Percentiles rank a stretch among this genome's conserved stretches.
phyloP scores from a whole-genome alignment of 2,888 invertebrate genomes.

The Hetaerina titia region DNA sequence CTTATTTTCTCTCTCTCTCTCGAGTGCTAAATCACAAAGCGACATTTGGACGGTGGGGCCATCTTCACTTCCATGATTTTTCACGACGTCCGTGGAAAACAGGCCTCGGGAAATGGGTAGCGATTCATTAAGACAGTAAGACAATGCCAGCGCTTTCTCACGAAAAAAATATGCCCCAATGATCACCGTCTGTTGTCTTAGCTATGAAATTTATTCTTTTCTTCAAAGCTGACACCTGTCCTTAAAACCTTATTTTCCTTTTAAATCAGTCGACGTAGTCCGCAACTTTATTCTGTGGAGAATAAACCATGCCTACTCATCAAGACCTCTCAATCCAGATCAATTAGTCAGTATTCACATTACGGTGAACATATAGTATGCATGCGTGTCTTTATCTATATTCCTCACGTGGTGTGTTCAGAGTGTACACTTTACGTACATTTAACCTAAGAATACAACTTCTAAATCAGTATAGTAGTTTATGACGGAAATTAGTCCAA shows the following conservation, averaged over 20 bases:
- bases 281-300: too few relatives aligned
- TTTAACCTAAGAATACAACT: too few relatives aligned
- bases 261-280: neutral
- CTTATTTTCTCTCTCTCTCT: neutral
- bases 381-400: too few relatives aligned
- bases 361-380: too few relatives aligned
- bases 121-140: constrained; percentile 48
- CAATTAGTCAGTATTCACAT: too few relatives aligned
- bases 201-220: constrained; percentile 29
- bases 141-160: constrained; percentile 38
- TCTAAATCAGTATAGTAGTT: too few relatives aligned
- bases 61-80: constrained; percentile 45
- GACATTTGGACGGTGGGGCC: neutral
- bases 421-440: too few relatives aligned
- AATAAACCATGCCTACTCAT: neutral
- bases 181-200: constrained; percentile 24
- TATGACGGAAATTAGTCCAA: too few relatives aligned
- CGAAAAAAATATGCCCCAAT: constrained; percentile 37
- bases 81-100: constrained; percentile 52
- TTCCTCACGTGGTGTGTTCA: too few relatives aligned
- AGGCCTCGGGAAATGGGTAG: constrained; percentile 60
- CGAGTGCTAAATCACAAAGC: neutral
- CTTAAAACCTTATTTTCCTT: constrained; percentile 58
- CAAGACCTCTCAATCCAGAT: too few relatives aligned
- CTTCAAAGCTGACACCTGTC: constrained; percentile 29